These are phyloP conservation scores for Timandra comae DNA, from an alignment of 2,888 invertebrate species.

Conservation along the genomic window DNA sequence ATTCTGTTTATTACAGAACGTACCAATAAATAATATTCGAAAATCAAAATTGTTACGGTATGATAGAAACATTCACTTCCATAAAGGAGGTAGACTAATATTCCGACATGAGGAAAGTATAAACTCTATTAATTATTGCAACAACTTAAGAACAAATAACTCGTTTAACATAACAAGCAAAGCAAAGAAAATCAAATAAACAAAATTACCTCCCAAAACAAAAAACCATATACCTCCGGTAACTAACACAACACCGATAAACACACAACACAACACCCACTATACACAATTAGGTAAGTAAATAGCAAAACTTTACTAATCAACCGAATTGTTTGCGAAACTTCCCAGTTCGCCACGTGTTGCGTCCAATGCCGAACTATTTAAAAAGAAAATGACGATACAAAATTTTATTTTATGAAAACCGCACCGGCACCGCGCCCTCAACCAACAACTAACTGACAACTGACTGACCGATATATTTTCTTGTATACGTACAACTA, in stretches of 20 bases:
- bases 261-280: constrained; percentile 37
- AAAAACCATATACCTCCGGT: constrained; percentile 33
- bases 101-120: too few species aligned
- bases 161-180: too few species aligned
- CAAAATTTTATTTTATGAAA: constrained; percentile 44
- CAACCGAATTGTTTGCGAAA: constrained; percentile 45
- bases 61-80: too few species aligned
- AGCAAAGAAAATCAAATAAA: constrained; percentile 6
- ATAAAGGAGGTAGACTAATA: too few species aligned
- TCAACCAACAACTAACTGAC: constrained; percentile 61
- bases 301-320: constrained; percentile 40
- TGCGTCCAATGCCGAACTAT: constrained; percentile 31
- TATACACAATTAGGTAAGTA: constrained; percentile 28
- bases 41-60: too few species aligned
- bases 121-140: too few species aligned
- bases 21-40: too few species aligned
- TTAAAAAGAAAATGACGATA: constrained; percentile 25
- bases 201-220: constrained; percentile 25
- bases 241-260: constrained; percentile 28
- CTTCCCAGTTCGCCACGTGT: constrained; percentile 54
- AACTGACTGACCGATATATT: constrained; percentile 65
- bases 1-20: too few species aligned
- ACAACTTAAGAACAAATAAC: too few species aligned
- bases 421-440: constrained; percentile 41
- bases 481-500: constrained; percentile 44